phyloP scores from a whole-genome alignment of 2,888 invertebrate genomes.

The Oeneis ivallda region DNA sequence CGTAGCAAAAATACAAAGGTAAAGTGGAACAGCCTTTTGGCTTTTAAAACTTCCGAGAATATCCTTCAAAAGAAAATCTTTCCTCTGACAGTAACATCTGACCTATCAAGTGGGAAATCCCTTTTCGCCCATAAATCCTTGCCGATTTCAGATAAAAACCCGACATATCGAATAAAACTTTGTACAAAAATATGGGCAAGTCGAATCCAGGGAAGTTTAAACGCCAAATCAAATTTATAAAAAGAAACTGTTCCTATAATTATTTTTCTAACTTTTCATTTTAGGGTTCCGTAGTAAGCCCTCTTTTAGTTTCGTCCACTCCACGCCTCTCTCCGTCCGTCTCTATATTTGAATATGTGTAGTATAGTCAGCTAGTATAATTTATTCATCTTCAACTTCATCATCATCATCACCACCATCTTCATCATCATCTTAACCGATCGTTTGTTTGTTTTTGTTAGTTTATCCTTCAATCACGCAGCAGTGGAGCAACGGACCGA shows the following conservation, averaged over 20 bases:
- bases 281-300: too few relatives aligned
- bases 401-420: too few relatives aligned
- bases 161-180: constrained; percentile 17
- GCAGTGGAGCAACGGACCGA: too few relatives aligned
- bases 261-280: background rate
- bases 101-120: constrained; percentile 32
- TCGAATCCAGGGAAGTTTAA: background rate
- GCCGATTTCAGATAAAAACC: constrained; percentile 33
- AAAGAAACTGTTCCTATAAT: background rate
- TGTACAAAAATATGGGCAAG: constrained; percentile 10
- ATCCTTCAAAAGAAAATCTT: constrained; percentile 30
- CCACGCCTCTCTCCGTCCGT: too few relatives aligned
- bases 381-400: too few relatives aligned
- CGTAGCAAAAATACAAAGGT: background rate
- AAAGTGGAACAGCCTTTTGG: background rate
- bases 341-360: too few relatives aligned
- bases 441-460: too few relatives aligned
- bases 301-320: too few relatives aligned
- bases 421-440: too few relatives aligned
- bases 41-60: constrained; percentile 15
- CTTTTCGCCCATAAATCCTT: constrained; percentile 35
- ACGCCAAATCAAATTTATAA: constrained; percentile 1
- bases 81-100: constrained; percentile 34
- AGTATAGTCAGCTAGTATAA: too few relatives aligned
- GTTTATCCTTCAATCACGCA: too few relatives aligned